phyloP scores from a whole-genome alignment of 1,140 invertebrate genomes.

The Drosophila prosaltans region DNA sequence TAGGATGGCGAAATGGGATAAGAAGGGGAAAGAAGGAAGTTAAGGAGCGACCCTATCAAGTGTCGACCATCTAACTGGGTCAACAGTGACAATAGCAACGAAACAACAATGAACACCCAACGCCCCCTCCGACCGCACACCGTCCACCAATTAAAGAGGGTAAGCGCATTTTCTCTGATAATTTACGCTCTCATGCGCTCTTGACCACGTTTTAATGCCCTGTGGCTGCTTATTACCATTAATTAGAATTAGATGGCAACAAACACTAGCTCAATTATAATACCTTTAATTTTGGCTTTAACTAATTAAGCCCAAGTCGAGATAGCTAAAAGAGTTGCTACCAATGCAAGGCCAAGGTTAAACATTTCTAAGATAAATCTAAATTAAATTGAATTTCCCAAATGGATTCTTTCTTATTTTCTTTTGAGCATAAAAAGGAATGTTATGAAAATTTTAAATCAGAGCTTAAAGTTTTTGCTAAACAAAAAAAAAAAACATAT shows the following conservation, averaged over 20 bases:
- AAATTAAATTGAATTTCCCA: neutral
- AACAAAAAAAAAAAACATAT: slow-evolving; percentile 24
- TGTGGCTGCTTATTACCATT: slow-evolving; percentile 60
- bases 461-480: neutral
- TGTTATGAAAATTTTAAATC: neutral
- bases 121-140: too few species aligned
- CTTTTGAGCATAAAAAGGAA: neutral
- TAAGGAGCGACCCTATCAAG: slow-evolving; percentile 41
- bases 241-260: slow-evolving; percentile 50
- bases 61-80: slow-evolving; percentile 64
- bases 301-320: slow-evolving; percentile 48
- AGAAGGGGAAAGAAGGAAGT: neutral
- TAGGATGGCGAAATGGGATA: neutral
- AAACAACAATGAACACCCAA: slow-evolving; percentile 20
- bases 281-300: slow-evolving; percentile 37
- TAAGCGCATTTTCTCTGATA: slow-evolving; percentile 15
- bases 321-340: neutral
- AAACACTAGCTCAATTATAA: slow-evolving; percentile 64
- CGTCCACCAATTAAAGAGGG: slow-evolving; percentile 13
- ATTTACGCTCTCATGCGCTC: slow-evolving; percentile 36
- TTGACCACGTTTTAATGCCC: slow-evolving; percentile 58
- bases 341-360: neutral
- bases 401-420: neutral
- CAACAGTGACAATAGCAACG: slow-evolving; percentile 48
- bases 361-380: neutral